Evolutionary conservation across 2,113 vertebrate species (phyloP), one percentile per base, ranked within the genome.

Genomic region (Chionis minor): DNA sequence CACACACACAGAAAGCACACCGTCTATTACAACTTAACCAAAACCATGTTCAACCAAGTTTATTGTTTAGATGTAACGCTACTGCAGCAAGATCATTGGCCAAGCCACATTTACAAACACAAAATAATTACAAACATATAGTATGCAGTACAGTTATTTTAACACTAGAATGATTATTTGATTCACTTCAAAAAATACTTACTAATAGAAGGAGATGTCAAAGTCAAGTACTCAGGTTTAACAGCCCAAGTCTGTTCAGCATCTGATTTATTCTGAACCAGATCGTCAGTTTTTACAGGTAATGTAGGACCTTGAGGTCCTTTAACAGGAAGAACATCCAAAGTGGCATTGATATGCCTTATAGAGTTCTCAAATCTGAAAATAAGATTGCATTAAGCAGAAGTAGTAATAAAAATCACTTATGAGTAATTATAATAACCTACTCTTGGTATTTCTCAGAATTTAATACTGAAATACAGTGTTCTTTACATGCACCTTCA

Each of bases 321-420:
- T 97, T 98, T 99, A 88, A 99, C 99, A 52, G 99, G 99, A 58
- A 99, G 98, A 86, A 99, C 98, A 42, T 99, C 99, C 97, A 99
- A 97, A 79, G 98, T 98, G 73, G 98, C 98, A 86, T 97, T 97
- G 49, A 97, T 96, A 78, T 97, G 97, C 69, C 96, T 98, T 45
- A 95, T 95, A 44, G 81, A 89, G 78, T 96, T 97, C 70, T 95
- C 93, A 58, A 95, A 91, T 47, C 96, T 98, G 91, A 98, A 99
- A 95, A 67, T 27, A 70, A 72, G 22, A 88, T 14, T 58, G 52
- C 24, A 74, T 80, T 86, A 97, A 47, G 24, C 13, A 70, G 63
- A 63, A 79, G 28, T 14, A 91, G 22, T 23, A 73, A 58, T 27
- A 52, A 61, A 82, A 69, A 61, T 10, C 58, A 12, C 22, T 66